Evolutionary conservation across 2,797 vertebrate genomes (phyloP).

Genomic region (Yasuhikotakia modesta): DNA sequence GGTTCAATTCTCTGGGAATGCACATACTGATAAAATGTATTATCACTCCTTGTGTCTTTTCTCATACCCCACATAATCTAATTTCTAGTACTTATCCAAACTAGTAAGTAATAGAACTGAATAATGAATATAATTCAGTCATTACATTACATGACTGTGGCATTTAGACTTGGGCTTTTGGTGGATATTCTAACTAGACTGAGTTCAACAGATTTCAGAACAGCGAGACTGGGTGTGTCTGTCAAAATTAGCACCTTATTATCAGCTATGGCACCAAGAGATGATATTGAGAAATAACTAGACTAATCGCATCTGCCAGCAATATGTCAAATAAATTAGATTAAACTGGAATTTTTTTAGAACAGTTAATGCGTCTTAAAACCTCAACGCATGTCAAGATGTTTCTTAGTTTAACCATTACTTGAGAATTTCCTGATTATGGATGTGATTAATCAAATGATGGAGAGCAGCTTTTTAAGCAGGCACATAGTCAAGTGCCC

Average conservation of each 20-base stretch:
- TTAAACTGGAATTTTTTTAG: background rate
- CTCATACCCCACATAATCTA: background rate
- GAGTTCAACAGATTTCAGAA: conserved; percentile 43
- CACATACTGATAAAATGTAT: no score
- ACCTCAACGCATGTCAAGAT: no score
- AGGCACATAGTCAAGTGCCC: no score
- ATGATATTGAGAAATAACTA: conserved; percentile 27
- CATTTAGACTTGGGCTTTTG: conserved; percentile 27
- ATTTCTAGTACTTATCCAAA: conserved; percentile 3
- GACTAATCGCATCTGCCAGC: conserved; percentile 38
- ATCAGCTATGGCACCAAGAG: conserved; percentile 17
- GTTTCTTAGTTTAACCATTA: no score
- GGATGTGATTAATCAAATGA: no score
- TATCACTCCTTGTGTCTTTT: background rate
- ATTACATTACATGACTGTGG: conserved; percentile 38
- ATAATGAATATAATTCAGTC: conserved; percentile 31
- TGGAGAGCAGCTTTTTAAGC: no score
- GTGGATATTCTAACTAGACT: conserved; percentile 11
- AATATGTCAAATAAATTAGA: conserved; percentile 39
- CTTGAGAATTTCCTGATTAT: no score
- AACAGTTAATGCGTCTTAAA: no score
- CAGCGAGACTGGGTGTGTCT: conserved; percentile 19
- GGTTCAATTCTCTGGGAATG: no score
- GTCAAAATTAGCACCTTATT: conserved; percentile 31
- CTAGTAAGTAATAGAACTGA: conserved; percentile 8